Evolutionary conservation across 2,888 invertebrate genomes (phyloP), one percentile per base, ranked within the genome.

Genomic region (Nomada ferruginata): DNA sequence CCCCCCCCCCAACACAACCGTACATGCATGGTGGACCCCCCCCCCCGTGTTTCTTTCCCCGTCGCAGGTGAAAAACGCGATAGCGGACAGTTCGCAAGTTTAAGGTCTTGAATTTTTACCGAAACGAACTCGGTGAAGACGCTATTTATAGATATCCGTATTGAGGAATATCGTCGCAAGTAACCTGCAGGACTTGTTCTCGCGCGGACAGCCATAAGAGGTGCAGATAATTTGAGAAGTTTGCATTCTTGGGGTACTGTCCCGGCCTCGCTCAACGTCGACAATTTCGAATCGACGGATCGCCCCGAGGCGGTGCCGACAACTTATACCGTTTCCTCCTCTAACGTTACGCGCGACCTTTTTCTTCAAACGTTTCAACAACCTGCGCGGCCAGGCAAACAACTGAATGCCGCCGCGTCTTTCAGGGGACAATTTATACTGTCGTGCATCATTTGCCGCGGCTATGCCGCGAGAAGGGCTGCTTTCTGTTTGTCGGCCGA

Each of bases 161-260:
- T 66, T 73, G 66, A 73, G 73, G 47, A 73, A 73, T 66, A 73
- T 66, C 65, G 29, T 18, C 36, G 36, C n/a, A 55, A 42, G 7
- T 59, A 74, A 68, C 68, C 52, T 59, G 74, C 68, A 50, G 50
- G 57, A 74, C 68, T 74, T 75, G 79, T 85, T 85, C 82, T 60
- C 73, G 79, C 84, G 78, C 36, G 23, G 59, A 76, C 73, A 64
- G 68, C 60, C 83, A 69, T 69, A 60, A 75, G 70, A 74, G 74
- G 50, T 59, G 57, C 23, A 52, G 76, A 79, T 84, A 82, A 47
- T 85, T 85, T 85, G 75, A 82, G 83, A 78, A 85, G 82, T 79
- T 66, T 50, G 42, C 85, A 84, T 72, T 79, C 85, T 66, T 69
- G 53, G 76, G 72, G 63, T 11, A 20, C 26, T 20, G 74, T 83